Base-by-base conservation (phyloP, 1,140 invertebrate species). In the Oedothorax gibbosus region DNA sequence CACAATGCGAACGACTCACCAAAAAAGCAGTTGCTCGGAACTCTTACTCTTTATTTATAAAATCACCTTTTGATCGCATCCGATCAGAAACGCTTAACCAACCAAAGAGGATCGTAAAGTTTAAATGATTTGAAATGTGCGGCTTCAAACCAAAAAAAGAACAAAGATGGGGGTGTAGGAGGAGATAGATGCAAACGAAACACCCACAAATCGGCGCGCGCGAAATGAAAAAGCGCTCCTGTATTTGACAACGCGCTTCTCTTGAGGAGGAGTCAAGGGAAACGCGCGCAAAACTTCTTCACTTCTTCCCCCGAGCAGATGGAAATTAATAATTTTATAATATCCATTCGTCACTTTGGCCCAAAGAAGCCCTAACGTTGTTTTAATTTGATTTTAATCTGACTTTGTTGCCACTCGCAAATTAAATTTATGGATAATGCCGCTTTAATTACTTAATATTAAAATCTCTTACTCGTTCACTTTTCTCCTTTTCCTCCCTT, bases 321-420 rank as follows among this genome's bases (percentile, higher is more conserved):
- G 73, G 83, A 85, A 85, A 85, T 85, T 85, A 85, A 85, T 85
- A 85, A 85, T 85, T 85, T 85, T 85, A 85, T 85, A 85, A 85
- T 85, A 85, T 85, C 83, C 83, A 85, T 85, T 85, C 83, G 83
- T 85, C 83, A 78, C 83, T 85, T 85, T 77, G 50, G 35, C 35
- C 35, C 64, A 85, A 71, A 75, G 64, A 75, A n/a, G 20, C 78
- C 71, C 68, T 85, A 85, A 85, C 83, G 83, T 85, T 77, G 78
- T 85, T 85, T 85, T 85, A 85, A 85, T 85, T 85, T 85, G 83
- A 85, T 85, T 85, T 85, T 85, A 85, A 85, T 85, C 83, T 85
- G 83, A 85, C 83, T 85, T 85, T 85, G 83, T 85, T 85, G 83
- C 73, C 83, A 62, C 53, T 77, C 83, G 75, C 83, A 85, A 85